phyloP scores from a whole-genome alignment of 2,113 vertebrate genomes.

The Triplophysa rosa region DNA sequence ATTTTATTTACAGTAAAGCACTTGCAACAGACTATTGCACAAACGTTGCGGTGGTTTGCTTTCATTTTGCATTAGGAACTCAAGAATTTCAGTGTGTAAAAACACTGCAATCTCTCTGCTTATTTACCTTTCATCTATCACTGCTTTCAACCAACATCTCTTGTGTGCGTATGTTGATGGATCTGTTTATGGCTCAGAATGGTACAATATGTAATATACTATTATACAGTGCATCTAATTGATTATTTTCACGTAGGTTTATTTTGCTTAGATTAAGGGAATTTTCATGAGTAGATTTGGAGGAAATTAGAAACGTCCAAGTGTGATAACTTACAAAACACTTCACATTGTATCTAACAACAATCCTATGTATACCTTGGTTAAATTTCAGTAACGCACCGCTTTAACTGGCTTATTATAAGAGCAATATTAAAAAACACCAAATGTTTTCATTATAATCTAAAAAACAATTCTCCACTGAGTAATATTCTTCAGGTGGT shows the following conservation, averaged over 20 bases:
- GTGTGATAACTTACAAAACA: no score
- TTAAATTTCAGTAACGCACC: no score
- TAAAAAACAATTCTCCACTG: no score
- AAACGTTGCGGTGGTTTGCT: background rate
- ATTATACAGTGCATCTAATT: constrained; percentile 1
- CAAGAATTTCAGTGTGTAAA: no score
- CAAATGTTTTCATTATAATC: no score
- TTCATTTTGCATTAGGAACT: no score
- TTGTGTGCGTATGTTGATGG: background rate
- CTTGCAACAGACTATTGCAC: background rate
- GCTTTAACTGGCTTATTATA: no score
- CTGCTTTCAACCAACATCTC: background rate
- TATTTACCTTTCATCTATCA: background rate
- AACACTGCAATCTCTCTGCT: background rate
- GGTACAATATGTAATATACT: background rate
- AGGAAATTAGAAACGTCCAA: no score
- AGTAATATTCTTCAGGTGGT: no score
- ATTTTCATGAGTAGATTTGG: background rate
- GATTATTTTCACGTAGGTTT: background rate
- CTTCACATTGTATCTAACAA: no score
- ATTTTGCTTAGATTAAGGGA: background rate
- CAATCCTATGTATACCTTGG: no score
- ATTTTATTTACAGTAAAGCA: background rate
- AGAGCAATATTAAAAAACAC: no score
- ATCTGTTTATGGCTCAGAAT: background rate